Evolutionary conservation across 2,797 vertebrate species (phyloP).

Genomic region (Buphagus erythrorhynchus): DNA sequence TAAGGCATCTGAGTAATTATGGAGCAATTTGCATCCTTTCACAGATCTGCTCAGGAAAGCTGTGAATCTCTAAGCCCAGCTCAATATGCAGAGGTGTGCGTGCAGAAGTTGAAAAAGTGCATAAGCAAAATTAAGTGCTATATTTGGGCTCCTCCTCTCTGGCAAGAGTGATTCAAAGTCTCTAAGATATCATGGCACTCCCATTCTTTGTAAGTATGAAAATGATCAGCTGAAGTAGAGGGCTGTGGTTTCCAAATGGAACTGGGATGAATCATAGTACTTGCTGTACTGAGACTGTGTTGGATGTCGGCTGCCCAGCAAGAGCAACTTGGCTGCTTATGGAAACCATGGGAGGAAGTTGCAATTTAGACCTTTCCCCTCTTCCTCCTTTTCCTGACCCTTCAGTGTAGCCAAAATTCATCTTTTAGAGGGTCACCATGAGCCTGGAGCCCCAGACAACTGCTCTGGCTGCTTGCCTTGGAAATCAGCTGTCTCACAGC

Average conservation of each 20-base stretch:
- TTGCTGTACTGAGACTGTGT: not conserved
- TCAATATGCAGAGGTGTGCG: not conserved
- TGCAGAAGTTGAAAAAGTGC: not conserved
- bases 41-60: not conserved
- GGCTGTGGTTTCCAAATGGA: not conserved
- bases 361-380: not conserved
- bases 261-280: not conserved
- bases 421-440: rapidly evolving
- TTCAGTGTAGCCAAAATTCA: not conserved
- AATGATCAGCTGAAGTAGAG: not conserved
- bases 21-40: conserved; percentile 47
- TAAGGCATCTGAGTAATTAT: conserved; percentile 23
- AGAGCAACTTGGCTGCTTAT: not conserved
- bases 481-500: not conserved
- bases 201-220: not conserved
- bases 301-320: not conserved
- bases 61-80: not conserved
- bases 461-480: not conserved
- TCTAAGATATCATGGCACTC: not conserved
- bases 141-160: not conserved
- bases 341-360: not conserved
- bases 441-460: not conserved
- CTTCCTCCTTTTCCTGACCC: not conserved
- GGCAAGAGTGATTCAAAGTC: not conserved
- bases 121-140: not conserved